These are phyloP conservation scores for Pemphigus obesinymphae DNA, from an alignment of 1,140 invertebrate genomes.

Conservation along the genomic window DNA sequence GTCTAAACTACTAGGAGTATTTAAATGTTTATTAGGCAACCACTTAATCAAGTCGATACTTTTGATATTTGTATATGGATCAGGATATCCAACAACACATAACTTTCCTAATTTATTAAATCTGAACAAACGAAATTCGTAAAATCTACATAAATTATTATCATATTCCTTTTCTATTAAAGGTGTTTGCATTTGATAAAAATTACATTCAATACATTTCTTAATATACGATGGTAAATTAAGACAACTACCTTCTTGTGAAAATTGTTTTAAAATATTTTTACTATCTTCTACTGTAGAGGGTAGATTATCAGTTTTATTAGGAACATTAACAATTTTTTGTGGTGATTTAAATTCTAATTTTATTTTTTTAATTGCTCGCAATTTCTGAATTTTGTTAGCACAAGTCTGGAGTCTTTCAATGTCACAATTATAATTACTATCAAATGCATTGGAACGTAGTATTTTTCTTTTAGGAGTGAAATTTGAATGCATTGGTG, in stretches of 20 bases:
- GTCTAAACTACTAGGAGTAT: constrained; percentile 70
- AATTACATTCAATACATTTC: constrained; percentile 88
- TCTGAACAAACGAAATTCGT: constrained; percentile 85
- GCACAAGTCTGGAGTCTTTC: not conserved
- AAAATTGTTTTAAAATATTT: constrained; percentile 75
- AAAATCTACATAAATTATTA: constrained; percentile 94
- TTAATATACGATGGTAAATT: constrained; percentile 80
- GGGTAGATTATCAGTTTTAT: not conserved
- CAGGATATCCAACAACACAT: constrained; percentile 89
- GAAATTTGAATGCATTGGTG: not conserved
- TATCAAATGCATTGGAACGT: not conserved
- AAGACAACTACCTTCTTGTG: constrained; percentile 81
- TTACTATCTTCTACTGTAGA: constrained; percentile 50
- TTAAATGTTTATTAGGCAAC: constrained; percentile 62
- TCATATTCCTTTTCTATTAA: constrained; percentile 57
- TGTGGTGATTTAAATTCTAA: not conserved
- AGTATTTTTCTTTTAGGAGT: not conserved
- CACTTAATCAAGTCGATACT: constrained; percentile 82
- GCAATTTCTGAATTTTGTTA: not conserved
- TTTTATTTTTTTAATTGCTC: not conserved
- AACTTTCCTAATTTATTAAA: constrained; percentile 86
- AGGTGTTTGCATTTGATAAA: constrained; percentile 60
- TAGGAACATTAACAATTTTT: not conserved
- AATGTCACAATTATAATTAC: not conserved
- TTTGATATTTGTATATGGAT: constrained; percentile 78